These are phyloP conservation scores for Tetranychus urticae DNA, from an alignment of 1,140 invertebrate genomes.

Conservation along the genomic window DNA sequence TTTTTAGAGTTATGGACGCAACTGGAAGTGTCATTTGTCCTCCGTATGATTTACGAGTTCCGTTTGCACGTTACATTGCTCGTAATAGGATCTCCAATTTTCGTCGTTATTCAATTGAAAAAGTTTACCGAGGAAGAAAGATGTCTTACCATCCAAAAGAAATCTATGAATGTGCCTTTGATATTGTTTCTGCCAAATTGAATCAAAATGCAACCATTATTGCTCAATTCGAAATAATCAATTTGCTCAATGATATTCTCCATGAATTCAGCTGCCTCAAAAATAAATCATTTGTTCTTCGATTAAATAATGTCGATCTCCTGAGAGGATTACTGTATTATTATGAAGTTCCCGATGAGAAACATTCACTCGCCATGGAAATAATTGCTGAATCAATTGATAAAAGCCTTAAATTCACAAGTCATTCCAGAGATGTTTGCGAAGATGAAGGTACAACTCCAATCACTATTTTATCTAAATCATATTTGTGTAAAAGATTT, in stretches of 20 bases:
- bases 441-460: background rate
- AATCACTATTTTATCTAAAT: background rate
- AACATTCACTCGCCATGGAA: constrained; percentile 32
- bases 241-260: constrained; percentile 46
- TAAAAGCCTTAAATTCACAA: background rate
- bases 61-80: constrained; percentile 58
- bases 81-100: constrained; percentile 49
- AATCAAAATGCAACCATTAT: too few relatives aligned
- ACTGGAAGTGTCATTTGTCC: constrained; percentile 51
- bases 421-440: background rate
- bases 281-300: constrained; percentile 41
- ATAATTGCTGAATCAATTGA: background rate
- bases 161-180: constrained; percentile 18
- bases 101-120: constrained; percentile 58
- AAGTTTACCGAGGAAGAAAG: constrained; percentile 60
- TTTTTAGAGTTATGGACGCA: constrained; percentile 45
- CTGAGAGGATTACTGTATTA: constrained; percentile 49
- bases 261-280: constrained; percentile 38
- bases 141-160: constrained; percentile 65
- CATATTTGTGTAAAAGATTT: background rate
- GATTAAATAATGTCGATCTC: constrained; percentile 57
- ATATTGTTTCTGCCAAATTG: too few relatives aligned
- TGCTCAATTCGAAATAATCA: constrained; percentile 43
- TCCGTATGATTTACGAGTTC: constrained; percentile 36
- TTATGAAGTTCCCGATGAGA: constrained; percentile 47